Percentiles rank a stretch among this genome's conserved stretches.
phyloP scores from a whole-genome alignment of 1,140 invertebrate genomes.

The Neuroterus valhalla region DNA sequence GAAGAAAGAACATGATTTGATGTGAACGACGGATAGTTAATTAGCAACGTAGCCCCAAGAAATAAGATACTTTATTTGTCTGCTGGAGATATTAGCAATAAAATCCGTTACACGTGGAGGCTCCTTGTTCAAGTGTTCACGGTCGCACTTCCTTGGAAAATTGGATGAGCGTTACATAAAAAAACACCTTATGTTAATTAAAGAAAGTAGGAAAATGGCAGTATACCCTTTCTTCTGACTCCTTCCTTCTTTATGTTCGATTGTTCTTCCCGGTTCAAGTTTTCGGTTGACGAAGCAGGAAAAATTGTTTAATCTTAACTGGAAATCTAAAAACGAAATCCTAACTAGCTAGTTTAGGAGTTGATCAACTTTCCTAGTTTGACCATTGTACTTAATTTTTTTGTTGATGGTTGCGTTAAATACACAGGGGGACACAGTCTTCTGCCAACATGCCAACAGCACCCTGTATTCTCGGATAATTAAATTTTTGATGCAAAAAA shows the following conservation, averaged over 20 bases:
- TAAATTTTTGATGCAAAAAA: too few relatives aligned
- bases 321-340: not conserved
- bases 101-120: conserved; percentile 17
- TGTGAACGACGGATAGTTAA: conserved; percentile 27
- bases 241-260: not conserved
- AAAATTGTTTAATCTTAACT: too few relatives aligned
- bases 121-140: conserved; percentile 8
- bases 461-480: too few relatives aligned
- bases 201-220: conserved; percentile 25
- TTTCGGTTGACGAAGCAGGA: not conserved
- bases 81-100: conserved; percentile 13
- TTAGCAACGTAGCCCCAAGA: conserved; percentile 1
- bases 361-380: too few relatives aligned
- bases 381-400: too few relatives aligned
- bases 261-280: conserved; percentile 8
- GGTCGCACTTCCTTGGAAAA: conserved; percentile 16
- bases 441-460: too few relatives aligned
- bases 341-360: too few relatives aligned
- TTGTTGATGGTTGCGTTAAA: too few relatives aligned
- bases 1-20: conserved; percentile 13
- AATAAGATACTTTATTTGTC: conserved; percentile 14
- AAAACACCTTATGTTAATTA: conserved; percentile 20
- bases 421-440: too few relatives aligned
- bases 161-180: conserved; percentile 21
- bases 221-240: conserved; percentile 10